A percentile compares a stretch with the other conserved stretches of the same genome.
Evolutionary conservation across 2,113 vertebrate species (phyloP).

Genomic region (Dasyornis broadbenti): DNA sequence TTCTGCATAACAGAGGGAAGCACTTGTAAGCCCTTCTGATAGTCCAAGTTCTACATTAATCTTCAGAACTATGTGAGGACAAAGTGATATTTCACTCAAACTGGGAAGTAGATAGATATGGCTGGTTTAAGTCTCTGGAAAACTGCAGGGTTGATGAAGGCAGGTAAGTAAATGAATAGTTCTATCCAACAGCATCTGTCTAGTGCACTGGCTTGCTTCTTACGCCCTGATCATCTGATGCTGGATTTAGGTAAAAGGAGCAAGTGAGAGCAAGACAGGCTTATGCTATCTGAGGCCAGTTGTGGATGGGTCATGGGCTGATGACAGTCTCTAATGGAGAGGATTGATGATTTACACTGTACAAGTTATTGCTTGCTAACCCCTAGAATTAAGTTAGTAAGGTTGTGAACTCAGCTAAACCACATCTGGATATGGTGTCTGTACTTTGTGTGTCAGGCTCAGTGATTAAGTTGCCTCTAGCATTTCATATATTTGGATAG

Average conservation of each 20-base stretch:
- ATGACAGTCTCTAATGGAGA: neutral
- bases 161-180: neutral
- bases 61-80: neutral
- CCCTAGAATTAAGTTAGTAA: constrained; percentile 30
- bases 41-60: neutral
- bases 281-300: neutral
- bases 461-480: constrained; percentile 10
- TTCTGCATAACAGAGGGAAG: neutral
- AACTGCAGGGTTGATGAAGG: neutral
- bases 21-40: neutral
- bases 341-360: neutral
- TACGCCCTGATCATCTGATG: neutral
- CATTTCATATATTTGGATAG: constrained; percentile 18
- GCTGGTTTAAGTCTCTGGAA: neutral
- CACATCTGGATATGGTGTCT: neutral
- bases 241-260: neutral
- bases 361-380: constrained; percentile 10
- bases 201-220: neutral
- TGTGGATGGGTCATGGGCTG: neutral
- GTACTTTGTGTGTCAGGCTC: neutral
- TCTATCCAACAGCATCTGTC: neutral
- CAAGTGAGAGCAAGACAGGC: neutral
- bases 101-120: neutral
- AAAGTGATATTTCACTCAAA: neutral
- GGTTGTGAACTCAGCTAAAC: constrained; percentile 18